Percentiles rank a stretch among this genome's conserved stretches.
These are phyloP conservation scores for Gallinago undulata DNA, from an alignment of 2,113 vertebrate genomes.

Conservation along the genomic window DNA sequence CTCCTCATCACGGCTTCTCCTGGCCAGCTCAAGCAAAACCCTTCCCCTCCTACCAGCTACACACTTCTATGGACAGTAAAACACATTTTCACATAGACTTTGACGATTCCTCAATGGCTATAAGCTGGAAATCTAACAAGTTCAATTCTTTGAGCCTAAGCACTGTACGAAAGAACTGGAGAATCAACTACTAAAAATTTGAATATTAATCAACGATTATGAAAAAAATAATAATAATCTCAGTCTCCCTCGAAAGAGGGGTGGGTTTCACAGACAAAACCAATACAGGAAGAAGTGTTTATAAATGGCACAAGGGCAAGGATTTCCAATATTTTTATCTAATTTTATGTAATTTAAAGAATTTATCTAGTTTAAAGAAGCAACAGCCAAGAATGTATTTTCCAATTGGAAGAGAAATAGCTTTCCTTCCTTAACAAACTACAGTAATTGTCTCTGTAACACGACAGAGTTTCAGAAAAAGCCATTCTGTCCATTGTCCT, in stretches of 20 bases:
- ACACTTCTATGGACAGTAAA: neutral
- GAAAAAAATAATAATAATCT: neutral
- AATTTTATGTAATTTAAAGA: neutral
- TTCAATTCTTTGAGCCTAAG: neutral
- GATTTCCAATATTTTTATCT: neutral
- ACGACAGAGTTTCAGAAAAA: neutral
- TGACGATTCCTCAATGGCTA: neutral
- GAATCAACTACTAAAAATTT: neutral
- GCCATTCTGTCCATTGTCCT: rapidly evolving
- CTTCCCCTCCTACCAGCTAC: neutral
- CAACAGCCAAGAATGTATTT: neutral
- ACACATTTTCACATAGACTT: neutral
- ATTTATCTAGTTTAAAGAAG: neutral
- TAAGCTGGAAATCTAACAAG: neutral
- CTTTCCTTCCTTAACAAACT: neutral
- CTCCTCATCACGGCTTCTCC: neutral
- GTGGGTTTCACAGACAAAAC: neutral
- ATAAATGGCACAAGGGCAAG: neutral
- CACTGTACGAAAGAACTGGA: neutral
- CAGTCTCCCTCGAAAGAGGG: neutral
- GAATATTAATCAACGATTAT: neutral
- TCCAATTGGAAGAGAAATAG: neutral
- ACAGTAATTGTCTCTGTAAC: neutral
- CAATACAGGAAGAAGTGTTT: neutral
- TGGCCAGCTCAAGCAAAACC: neutral